These are phyloP conservation scores for Tokudaia muenninki DNA, from an alignment of 2,797 vertebrate genomes.

Conservation along the genomic window DNA sequence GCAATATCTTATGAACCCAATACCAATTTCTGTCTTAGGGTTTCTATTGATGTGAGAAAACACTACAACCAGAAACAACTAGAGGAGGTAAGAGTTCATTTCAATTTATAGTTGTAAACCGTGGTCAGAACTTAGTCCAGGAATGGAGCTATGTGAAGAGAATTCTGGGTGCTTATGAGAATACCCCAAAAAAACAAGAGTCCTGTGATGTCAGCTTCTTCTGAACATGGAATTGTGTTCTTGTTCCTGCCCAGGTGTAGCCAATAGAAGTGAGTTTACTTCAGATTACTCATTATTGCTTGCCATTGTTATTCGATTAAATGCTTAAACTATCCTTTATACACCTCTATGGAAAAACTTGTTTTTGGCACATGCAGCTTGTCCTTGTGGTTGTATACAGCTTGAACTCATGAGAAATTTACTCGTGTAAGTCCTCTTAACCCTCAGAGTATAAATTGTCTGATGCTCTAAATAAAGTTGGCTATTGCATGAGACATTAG, in stretches of 20 bases:
- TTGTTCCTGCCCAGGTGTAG: neutral
- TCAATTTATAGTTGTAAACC: neutral
- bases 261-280: neutral
- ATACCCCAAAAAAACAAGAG: neutral
- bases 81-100: neutral
- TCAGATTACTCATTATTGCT: neutral
- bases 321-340: neutral
- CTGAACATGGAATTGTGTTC: neutral
- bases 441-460: neutral
- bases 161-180: neutral
- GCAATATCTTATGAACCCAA: neutral
- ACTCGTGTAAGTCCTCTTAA: neutral
- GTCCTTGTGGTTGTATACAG: neutral
- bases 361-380: neutral
- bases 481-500: neutral
- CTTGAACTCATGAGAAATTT: neutral
- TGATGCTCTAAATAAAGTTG: neutral
- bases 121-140: neutral
- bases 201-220: neutral
- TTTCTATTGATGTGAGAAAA: neutral
- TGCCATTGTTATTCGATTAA: neutral
- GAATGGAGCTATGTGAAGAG: neutral
- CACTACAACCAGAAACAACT: neutral
- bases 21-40: neutral
- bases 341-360: neutral